Evolutionary conservation across 2,888 invertebrate genomes (phyloP), one percentile per base, ranked within the genome.

Genomic region (Eilema depressum): DNA sequence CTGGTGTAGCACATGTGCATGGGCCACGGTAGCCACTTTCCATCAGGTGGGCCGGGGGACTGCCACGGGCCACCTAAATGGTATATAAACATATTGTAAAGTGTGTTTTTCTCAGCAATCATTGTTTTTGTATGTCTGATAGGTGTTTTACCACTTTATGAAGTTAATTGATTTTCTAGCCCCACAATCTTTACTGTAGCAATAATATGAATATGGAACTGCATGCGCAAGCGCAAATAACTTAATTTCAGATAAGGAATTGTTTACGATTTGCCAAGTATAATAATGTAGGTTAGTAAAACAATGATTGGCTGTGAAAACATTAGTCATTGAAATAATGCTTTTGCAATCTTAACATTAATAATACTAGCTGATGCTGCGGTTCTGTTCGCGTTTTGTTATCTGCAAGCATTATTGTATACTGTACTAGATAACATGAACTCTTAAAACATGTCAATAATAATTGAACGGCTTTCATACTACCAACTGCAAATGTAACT

Each of bases 161-260:
- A 37, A 37, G 5, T 11, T 20, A 53, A 53, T 53, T n/a, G 53
- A 53, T 53, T 53, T 53, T n/a, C 53, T 20, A n/a, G n/a, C 53
- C 53, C 53, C 53, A n/a, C 37, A 25, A 63, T 37, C 62, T 62
- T n/a, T 14, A 20, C n/a, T 63, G 20, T 41, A 63, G 12, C 20
- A 41, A 63, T 25, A 63, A 26, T 41, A 41, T 25, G 26, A 20
- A 11, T 26, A 20, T 33, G 23, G 23, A 57, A 57, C 41, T 20
- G 28, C 53, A 47, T 3, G n/a, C 23, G 23, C 23, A 28, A 66
- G 59, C 37, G 41, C 37, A 41, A 66, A 64, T 68, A 71, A 71
- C 26, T 68, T 71, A 26, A 71, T 61, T 68, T 64, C 12, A n/a
- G 71, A 71, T 71, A 71, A 71, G 71, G 47, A 71, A 71, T 56